Evolutionary conservation across 2,113 vertebrate species (phyloP).

Genomic region (Dipodomys spectabilis): DNA sequence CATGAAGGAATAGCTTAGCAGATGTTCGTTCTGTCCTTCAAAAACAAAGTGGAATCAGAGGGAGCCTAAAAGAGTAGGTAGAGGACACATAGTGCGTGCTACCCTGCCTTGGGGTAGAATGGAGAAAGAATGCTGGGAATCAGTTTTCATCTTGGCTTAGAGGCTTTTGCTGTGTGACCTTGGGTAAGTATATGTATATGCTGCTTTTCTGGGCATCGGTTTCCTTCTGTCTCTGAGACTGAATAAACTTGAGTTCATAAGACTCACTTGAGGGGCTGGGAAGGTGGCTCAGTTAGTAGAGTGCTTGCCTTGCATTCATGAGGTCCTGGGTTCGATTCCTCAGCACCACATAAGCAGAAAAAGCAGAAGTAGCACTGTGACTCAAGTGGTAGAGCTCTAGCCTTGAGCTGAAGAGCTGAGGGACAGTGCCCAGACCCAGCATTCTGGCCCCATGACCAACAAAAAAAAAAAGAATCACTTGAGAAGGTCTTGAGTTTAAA

Average conservation of each 20-base stretch:
- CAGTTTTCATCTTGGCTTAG: background rate
- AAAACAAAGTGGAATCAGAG: background rate
- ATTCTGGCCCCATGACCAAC: no score
- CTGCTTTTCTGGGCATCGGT: background rate
- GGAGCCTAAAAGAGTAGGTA: no score
- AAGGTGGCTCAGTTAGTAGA: no score
- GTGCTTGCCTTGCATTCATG: no score
- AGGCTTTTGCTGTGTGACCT: background rate
- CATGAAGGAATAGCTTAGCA: conserved; percentile 3
- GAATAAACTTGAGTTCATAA: background rate
- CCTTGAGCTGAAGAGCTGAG: no score
- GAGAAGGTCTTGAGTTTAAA: no score
- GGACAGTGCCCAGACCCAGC: no score
- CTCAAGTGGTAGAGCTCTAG: no score
- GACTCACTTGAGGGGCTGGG: background rate
- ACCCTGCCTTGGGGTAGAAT: background rate
- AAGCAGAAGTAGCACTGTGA: no score
- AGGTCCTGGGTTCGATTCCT: no score
- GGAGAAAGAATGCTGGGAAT: background rate
- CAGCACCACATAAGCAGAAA: no score
- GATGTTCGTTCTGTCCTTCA: background rate
- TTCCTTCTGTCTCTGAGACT: background rate
- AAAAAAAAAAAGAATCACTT: background rate
- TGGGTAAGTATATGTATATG: background rate
- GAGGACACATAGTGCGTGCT: background rate